These are phyloP conservation scores for Euplagia quadripunctaria DNA, from an alignment of 2,888 invertebrate species.

Conservation along the genomic window DNA sequence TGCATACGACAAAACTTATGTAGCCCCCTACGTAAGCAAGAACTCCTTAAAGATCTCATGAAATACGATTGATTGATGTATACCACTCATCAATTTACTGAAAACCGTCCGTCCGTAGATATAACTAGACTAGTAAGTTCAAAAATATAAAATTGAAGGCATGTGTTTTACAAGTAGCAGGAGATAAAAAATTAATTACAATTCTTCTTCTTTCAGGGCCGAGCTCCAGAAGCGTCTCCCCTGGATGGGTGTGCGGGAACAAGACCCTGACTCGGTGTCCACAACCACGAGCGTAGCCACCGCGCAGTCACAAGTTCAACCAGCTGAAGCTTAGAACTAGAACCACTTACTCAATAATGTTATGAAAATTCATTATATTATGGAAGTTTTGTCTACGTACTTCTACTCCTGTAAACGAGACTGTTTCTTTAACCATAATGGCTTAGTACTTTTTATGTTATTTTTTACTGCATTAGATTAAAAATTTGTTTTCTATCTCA, in stretches of 20 bases:
- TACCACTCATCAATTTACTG: too few relatives aligned
- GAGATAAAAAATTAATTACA: too few relatives aligned
- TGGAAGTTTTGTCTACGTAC: slow-evolving; percentile 1
- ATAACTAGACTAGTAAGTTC: too few relatives aligned
- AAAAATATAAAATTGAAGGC: too few relatives aligned
- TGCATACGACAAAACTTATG: too few relatives aligned
- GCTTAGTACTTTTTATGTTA: background rate
- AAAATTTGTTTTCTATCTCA: background rate
- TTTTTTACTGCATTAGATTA: background rate
- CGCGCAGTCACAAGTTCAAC: slow-evolving; percentile 58
- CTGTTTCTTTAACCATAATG: background rate
- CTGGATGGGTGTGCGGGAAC: slow-evolving; percentile 91
- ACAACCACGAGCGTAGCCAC: slow-evolving; percentile 82
- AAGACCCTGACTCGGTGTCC: slow-evolving; percentile 87
- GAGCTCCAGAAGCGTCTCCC: slow-evolving; percentile 94
- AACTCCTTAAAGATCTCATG: too few relatives aligned
- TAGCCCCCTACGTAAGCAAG: too few relatives aligned
- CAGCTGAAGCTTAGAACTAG: slow-evolving; percentile 64
- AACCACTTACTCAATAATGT: slow-evolving; percentile 9
- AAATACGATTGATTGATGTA: too few relatives aligned
- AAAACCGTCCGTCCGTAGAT: too few relatives aligned
- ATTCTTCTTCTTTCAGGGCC: slow-evolving; percentile 78
- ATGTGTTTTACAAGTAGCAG: too few relatives aligned
- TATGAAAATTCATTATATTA: slow-evolving; percentile 33
- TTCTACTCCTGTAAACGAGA: background rate